Conservation (phyloP, 2,797 vertebrate genomes). For the Chiroxiphia lanceolata region DNA sequence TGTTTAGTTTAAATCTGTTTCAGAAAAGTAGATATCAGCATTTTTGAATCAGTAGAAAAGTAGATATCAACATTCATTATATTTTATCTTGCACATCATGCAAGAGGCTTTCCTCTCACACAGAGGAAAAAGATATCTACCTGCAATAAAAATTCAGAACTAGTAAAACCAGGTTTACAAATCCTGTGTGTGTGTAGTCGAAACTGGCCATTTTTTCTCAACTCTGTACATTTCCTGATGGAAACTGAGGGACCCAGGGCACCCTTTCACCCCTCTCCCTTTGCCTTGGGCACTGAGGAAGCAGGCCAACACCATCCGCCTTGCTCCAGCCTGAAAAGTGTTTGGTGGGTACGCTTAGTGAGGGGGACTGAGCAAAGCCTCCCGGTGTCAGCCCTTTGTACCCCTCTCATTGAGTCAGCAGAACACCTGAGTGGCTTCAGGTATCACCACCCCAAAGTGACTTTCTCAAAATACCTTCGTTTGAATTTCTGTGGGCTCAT, state of each 20-base stretch:
- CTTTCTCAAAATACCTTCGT: neutral
- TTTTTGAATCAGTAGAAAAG: neutral
- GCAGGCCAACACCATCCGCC: neutral
- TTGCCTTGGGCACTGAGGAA: neutral
- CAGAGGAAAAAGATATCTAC: neutral
- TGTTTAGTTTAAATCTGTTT: neutral
- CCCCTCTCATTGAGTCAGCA: neutral
- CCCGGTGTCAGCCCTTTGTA: neutral
- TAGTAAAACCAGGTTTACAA: neutral
- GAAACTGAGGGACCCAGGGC: neutral
- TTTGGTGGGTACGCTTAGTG: neutral
- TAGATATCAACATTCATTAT: neutral
- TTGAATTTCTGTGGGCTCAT: neutral
- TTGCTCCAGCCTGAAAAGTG: neutral
- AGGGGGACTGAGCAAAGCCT: neutral
- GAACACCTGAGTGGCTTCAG: neutral
- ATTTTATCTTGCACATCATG: neutral
- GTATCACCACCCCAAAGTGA: neutral
- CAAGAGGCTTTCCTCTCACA: neutral
- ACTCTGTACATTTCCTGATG: fast-evolving
- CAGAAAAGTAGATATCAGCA: neutral
- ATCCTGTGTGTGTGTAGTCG: neutral
- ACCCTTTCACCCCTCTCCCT: neutral
- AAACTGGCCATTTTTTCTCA: neutral
- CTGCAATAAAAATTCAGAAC: neutral